Percentiles rank a stretch among this genome's conserved stretches.
These are phyloP conservation scores for Cryptophagus acutangulus DNA, from an alignment of 2,888 invertebrate genomes.

Conservation along the genomic window DNA sequence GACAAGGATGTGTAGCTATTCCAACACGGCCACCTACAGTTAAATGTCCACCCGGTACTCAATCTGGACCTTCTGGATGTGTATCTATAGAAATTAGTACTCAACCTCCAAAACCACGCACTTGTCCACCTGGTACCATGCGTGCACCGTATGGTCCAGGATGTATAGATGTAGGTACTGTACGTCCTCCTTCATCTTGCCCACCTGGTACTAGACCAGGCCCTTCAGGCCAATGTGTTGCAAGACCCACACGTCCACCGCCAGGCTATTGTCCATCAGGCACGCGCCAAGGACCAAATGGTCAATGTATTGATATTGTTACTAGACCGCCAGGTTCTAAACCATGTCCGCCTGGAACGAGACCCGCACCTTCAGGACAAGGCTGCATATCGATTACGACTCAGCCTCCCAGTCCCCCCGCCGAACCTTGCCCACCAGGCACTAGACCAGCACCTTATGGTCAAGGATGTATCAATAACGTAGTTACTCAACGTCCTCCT, in stretches of 20 bases:
- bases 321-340: neutral
- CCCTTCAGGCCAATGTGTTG: slow-evolving; percentile 20
- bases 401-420: neutral
- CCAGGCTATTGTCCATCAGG: slow-evolving; percentile 2
- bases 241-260: slow-evolving; percentile 7
- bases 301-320: neutral
- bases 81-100: slow-evolving; percentile 20
- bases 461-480: neutral
- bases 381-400: neutral
- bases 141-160: slow-evolving; percentile 9
- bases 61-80: slow-evolving; percentile 13
- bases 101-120: slow-evolving; percentile 7
- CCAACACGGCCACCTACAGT: slow-evolving; percentile 22
- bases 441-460: slow-evolving; percentile 3
- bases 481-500: no score
- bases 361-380: slow-evolving; percentile 1
- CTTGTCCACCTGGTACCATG: slow-evolving; percentile 12
- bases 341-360: neutral
- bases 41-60: slow-evolving; percentile 19
- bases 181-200: slow-evolving; percentile 5
- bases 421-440: slow-evolving; percentile 4
- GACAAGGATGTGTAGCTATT: slow-evolving; percentile 2
- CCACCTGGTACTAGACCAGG: slow-evolving; percentile 10
- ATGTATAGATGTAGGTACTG: neutral
- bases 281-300: neutral